Base-by-base conservation (phyloP, 2,888 invertebrate species). In the Pristionchus exspectatus region DNA sequence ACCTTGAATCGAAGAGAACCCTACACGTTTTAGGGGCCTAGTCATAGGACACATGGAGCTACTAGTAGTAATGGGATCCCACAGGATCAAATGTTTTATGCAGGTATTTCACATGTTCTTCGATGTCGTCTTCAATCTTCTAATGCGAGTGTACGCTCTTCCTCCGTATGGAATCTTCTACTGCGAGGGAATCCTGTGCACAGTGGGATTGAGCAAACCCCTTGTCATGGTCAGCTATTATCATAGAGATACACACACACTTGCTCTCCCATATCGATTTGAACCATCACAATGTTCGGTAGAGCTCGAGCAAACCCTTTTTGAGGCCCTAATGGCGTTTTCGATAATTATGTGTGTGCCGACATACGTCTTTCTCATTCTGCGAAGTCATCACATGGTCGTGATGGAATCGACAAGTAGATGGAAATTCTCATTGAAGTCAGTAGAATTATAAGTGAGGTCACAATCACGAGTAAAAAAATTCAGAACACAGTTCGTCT, bases 171-270 rank as follows among this genome's bases (percentile, higher is more conserved):
- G 81, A 1, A 44, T 81, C 50, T 81, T 81, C 50, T 81, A 81
- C 27, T 81, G 81, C 81, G 81, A 81, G 27, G 81, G 81, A n/a
- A 81, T 81, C 27, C 50, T 81, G 24, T 81, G 81, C 81, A 54
- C 50, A 0, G 5, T 16, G 0, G 50, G 50, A 9, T 16, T 54
- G 50, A n/a, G 21, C n/a, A 81, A 81, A 24, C 81, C 44, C 1
- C 27, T 54, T 2, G 24, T 81, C 14, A 81, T 81, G 27, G 81
- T 81, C 0, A 1, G 69, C 38, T 12, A 38, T 38, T 38, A 2
- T 38, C 5, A 38, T 38, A 38, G 74, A 74, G 10, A 38, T n/a
- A 14, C 24, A 21, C 27, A 18, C 74, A 9, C 5, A 38, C 7
- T 54, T 21, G 7, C 38, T n/a, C n/a, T n/a, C n/a, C n/a, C n/a